Percentiles rank a stretch among this genome's conserved stretches.
These are phyloP conservation scores for Myotis planiceps DNA, from an alignment of 2,797 vertebrate species.

Conservation along the genomic window DNA sequence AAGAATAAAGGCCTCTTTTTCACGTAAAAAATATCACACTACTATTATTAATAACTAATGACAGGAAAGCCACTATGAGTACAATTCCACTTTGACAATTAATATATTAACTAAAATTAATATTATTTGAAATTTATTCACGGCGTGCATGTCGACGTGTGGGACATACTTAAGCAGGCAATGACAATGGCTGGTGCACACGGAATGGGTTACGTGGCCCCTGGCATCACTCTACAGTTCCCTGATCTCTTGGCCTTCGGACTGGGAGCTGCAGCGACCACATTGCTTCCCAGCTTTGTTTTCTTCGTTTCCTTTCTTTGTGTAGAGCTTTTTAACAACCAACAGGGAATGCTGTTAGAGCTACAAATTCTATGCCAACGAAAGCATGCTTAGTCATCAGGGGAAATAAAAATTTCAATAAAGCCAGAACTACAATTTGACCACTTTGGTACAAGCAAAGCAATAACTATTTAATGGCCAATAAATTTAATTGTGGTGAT, in stretches of 20 bases:
- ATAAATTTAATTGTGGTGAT: constrained; percentile 51
- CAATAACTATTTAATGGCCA: constrained; percentile 56
- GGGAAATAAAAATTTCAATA: constrained; percentile 51
- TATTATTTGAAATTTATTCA: background rate
- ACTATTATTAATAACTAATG: background rate
- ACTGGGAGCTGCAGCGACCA: background rate
- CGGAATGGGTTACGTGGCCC: background rate
- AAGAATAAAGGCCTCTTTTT: background rate
- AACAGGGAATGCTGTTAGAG: background rate
- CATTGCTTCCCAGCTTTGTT: background rate
- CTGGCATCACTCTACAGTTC: background rate
- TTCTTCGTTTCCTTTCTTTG: background rate
- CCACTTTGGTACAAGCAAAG: constrained; percentile 18
- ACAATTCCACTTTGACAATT: background rate
- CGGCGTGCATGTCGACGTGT: background rate
- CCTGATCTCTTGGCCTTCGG: background rate
- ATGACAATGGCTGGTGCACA: background rate
- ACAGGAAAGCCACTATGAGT: background rate
- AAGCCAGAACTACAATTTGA: constrained; percentile 37
- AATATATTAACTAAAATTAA: background rate
- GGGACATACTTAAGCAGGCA: background rate
- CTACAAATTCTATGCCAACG: background rate
- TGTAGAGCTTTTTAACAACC: background rate
- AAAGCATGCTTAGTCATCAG: constrained; percentile 36
- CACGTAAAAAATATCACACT: background rate